Evolutionary conservation across 2,113 vertebrate species (phyloP).

Genomic region (Oryzias melastigma): DNA sequence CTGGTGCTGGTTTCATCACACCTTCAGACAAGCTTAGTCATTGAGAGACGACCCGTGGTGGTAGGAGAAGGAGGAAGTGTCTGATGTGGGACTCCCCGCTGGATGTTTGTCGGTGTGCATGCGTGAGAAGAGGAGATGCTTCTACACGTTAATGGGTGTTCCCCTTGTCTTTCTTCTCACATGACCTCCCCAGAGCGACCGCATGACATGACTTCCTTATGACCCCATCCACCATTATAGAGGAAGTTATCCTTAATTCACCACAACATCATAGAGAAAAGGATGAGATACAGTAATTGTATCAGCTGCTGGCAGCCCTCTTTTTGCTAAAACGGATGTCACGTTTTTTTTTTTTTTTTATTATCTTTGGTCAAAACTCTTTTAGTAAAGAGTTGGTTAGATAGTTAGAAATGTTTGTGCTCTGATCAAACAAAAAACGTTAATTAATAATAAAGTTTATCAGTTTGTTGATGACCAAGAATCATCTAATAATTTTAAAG

Average conservation of each 20-base stretch:
- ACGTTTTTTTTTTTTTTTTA: background rate
- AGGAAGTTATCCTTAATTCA: slow-evolving; percentile 24
- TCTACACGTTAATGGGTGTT: slow-evolving; percentile 52
- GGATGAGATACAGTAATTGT: no score
- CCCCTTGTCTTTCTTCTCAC: slow-evolving; percentile 57
- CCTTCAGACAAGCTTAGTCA: slow-evolving; percentile 46
- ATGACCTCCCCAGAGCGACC: slow-evolving; percentile 64
- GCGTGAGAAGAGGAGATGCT: slow-evolving; percentile 14
- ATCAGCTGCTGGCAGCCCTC: no score
- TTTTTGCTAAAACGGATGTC: background rate
- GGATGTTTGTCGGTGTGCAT: slow-evolving; percentile 5
- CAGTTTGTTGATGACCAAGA: background rate
- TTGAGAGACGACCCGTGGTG: slow-evolving; percentile 34
- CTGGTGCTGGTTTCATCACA: slow-evolving; percentile 4
- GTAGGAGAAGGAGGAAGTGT: slow-evolving; percentile 68
- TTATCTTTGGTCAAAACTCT: background rate
- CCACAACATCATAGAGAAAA: background rate
- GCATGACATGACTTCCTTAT: slow-evolving; percentile 71
- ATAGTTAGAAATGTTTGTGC: no score
- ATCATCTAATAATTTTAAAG: background rate
- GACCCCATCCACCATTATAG: slow-evolving; percentile 42
- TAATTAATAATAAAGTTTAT: no score
- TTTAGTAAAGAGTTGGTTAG: no score
- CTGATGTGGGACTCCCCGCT: slow-evolving; percentile 60
- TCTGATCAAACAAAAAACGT: background rate